phyloP scores from a whole-genome alignment of 2,888 invertebrate species.

The Agrenia bidenticulata region DNA sequence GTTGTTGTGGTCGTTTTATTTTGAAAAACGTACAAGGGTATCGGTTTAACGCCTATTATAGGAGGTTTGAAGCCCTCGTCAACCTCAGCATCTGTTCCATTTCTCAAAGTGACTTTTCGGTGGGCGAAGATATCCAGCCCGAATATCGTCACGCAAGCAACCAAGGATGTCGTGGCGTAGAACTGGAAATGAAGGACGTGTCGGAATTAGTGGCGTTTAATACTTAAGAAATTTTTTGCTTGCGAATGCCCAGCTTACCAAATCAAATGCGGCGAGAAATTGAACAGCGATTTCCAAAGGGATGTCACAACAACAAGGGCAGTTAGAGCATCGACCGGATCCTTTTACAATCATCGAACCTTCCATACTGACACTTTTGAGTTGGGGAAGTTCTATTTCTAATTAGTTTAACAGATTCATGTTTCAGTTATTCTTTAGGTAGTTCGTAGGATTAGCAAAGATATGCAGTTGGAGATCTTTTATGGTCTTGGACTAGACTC shows the following conservation, averaged over 20 bases:
- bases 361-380: background rate
- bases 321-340: background rate
- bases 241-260: background rate
- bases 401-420: no score
- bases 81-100: background rate
- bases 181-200: background rate
- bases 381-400: background rate
- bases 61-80: background rate
- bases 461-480: no score
- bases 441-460: no score
- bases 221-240: background rate
- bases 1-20: background rate
- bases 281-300: constrained; percentile 3
- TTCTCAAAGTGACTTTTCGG: background rate
- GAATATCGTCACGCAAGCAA: background rate
- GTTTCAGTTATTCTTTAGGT: no score
- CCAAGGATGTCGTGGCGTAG: background rate
- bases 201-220: background rate
- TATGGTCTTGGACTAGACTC: no score
- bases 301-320: background rate
- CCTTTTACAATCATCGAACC: background rate
- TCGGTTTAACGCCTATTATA: background rate
- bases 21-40: background rate
- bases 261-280: background rate
- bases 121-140: background rate